Base-by-base conservation (phyloP, 1,140 invertebrate genomes). In the Holotrichia oblita region DNA sequence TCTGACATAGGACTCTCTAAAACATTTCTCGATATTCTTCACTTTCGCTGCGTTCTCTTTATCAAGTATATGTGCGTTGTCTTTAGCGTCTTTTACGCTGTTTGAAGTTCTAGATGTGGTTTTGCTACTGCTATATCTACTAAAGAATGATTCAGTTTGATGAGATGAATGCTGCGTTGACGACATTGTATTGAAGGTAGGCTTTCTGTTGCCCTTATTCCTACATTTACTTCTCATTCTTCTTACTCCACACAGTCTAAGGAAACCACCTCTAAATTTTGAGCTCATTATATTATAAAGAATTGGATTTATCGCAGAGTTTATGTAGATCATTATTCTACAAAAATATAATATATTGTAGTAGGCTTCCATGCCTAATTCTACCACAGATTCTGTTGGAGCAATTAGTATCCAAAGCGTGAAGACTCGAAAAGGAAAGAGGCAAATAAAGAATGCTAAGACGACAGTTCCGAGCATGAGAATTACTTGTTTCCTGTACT, bases 271-370 rank as follows among this genome's bases (percentile, higher is more conserved):
- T 9, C 96, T 90, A 87, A 97, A 97, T 87, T 97, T 97, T 0
- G 94, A 95, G n/a, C 95, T 96, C 93, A 96, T 96, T 12, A 96
- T 89, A 85, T 95, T 95, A 87, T 97, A 97, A 14, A 97, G 89
- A 81, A 97, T 95, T 3, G 96, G 96, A 87, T 97, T 97, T 77
- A 97, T 92, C 34, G 95, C 95, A 6, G 95, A 96, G 85, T 97
- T 97, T 17, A 97, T 89, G 87, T 97, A 96, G 17, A 95, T 87
- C 93, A 97, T 95, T 34, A 96, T 91, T 69, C 95, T 90, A 83
- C 92, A 94, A 87, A 97, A 94, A 87, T 95, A 97, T 10, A 97
- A 89, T 73, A 97, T 88, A 84, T 93, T 94, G 87, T 95, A 97
- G 88, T 95, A 97, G 9, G 90, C 90, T 79, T 95, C 94, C 82